These are phyloP conservation scores for Pterostichus madidus DNA, from an alignment of 2,888 invertebrate species.

Conservation along the genomic window DNA sequence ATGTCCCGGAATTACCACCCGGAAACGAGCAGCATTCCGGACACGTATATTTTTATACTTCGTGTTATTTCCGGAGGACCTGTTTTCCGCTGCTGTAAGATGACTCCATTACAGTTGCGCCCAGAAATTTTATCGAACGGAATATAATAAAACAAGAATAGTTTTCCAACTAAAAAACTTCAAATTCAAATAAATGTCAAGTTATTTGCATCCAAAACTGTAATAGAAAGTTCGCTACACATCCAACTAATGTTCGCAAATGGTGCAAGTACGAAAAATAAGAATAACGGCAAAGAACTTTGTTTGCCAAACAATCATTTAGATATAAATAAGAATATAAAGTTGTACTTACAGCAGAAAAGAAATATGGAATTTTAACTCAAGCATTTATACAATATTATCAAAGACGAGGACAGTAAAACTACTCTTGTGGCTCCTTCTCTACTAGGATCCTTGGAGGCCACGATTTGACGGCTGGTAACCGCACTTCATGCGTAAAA, in stretches of 20 bases:
- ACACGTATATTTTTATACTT: neutral
- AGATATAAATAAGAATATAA: too few relatives aligned
- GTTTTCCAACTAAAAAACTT: conserved; percentile 13
- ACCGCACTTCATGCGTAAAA: too few relatives aligned
- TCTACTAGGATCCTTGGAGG: too few relatives aligned
- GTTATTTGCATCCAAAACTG: conserved; percentile 31
- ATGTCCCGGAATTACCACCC: too few relatives aligned
- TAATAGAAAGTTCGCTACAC: conserved; percentile 27
- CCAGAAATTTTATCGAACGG: conserved; percentile 10
- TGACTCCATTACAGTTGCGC: neutral
- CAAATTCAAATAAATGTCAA: neutral
- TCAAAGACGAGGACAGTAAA: too few relatives aligned
- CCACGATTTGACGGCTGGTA: too few relatives aligned
- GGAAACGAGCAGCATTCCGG: neutral
- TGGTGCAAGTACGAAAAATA: neutral
- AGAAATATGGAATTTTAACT: too few relatives aligned
- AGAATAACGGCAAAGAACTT: neutral
- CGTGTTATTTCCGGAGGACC: neutral
- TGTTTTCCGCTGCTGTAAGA: neutral
- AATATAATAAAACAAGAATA: conserved; percentile 22
- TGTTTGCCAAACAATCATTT: too few relatives aligned
- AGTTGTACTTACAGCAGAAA: too few relatives aligned
- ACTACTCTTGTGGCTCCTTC: too few relatives aligned
- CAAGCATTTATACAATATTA: too few relatives aligned
- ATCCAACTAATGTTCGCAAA: conserved; percentile 6